Conservation (phyloP, 1,140 invertebrate species). For the Drosophila mojavensis region DNA sequence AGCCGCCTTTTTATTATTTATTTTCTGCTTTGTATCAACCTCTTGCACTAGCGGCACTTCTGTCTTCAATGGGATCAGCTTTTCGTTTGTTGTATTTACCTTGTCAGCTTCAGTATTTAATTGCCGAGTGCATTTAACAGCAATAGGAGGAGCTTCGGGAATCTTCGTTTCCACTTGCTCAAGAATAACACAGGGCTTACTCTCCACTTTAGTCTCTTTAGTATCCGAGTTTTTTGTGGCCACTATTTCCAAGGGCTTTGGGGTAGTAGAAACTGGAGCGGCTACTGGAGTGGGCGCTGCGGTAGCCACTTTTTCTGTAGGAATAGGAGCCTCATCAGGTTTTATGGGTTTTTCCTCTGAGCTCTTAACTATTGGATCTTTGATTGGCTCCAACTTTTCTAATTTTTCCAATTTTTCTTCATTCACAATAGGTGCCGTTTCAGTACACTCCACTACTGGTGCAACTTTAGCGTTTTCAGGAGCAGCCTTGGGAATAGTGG, state of each 20-base stretch:
- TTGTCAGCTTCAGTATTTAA: conserved; percentile 20
- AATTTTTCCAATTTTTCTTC: neutral
- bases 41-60: conserved; percentile 4
- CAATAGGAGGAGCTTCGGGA: neutral
- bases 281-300: neutral
- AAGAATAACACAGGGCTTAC: neutral
- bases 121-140: conserved; percentile 1
- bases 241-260: conserved; percentile 1
- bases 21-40: conserved; percentile 51
- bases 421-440: conserved; percentile 6
- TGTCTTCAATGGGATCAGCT: conserved; percentile 12
- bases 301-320: neutral
- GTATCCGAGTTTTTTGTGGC: neutral
- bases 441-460: conserved; percentile 11
- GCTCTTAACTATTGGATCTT: neutral
- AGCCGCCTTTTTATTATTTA: conserved; percentile 34
- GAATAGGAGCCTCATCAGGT: neutral
- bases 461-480: neutral
- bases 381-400: neutral
- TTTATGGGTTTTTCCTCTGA: conserved; percentile 3
- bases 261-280: neutral
- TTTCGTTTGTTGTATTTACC: neutral
- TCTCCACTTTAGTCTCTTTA: conserved; percentile 24
- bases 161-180: conserved; percentile 8
- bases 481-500: neutral